Conservation (phyloP, 1,140 invertebrate genomes). For the Oryctes rhinoceros region DNA sequence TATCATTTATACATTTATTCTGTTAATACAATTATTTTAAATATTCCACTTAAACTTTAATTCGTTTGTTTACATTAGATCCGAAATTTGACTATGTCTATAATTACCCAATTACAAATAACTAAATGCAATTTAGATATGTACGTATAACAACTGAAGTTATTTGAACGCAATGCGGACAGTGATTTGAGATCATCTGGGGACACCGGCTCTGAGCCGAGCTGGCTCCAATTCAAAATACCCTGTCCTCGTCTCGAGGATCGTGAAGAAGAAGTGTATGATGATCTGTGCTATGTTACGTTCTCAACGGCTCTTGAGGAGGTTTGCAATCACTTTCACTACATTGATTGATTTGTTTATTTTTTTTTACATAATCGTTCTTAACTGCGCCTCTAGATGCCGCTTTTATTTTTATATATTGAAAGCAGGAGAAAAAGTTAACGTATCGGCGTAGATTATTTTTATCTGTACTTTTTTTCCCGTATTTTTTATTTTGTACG, state of each 20-base stretch:
- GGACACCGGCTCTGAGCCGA: constrained; percentile 58
- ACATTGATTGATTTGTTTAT: background rate
- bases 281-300: constrained; percentile 87
- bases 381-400: constrained; percentile 14
- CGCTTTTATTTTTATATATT: background rate
- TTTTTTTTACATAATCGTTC: background rate
- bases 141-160: background rate
- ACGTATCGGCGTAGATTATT: no score
- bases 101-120: no score
- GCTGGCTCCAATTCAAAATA: constrained; percentile 72
- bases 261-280: constrained; percentile 84
- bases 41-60: no score
- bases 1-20: no score
- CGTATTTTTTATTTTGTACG: no score
- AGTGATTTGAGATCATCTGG: constrained; percentile 47
- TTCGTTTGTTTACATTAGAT: no score
- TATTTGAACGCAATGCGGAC: constrained; percentile 39
- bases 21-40: no score
- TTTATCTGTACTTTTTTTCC: no score
- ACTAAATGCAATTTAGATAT: no score
- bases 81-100: no score
- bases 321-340: constrained; percentile 59
- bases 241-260: constrained; percentile 68
- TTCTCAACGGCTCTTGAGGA: constrained; percentile 72
- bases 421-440: no score